Evolutionary conservation across 2,888 invertebrate genomes (phyloP), one percentile per base, ranked within the genome.

Genomic region (Nasonovia ribisnigri): DNA sequence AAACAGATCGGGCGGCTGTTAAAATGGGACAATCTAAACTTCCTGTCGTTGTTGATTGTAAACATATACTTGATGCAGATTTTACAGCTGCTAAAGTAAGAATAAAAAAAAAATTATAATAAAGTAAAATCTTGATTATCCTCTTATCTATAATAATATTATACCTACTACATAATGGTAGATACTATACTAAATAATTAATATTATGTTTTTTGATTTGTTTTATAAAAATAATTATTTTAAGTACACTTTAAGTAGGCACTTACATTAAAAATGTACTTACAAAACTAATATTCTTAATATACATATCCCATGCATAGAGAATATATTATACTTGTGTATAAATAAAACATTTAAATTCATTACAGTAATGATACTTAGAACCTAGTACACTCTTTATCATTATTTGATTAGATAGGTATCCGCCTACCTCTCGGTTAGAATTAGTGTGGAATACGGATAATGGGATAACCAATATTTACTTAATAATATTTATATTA

Each of bases 31-130:
- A 97, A 94, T 96, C 96, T 95, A 97, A 97, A 95, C 96, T 97
- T 95, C 98, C 98, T 0, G 97, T 98, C 1, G 97, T 98, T 16
- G 97, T 98, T 16, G 98, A 98, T 95, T 98, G 98, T 95, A 96
- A 97, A 96, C 97, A 97, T 95, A 97, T 98, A 95, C 94, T 95
- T 96, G 98, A 97, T 77, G 97, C 98, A 0, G 98, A 98, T 96
- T 98, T 98, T 95, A 98, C 98, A 16, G 98, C 98, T 42, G 98
- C 98, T 0, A 98, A 96, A 95, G 96, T 96, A 94, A 94, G 92
- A 24, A 42, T 60, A 24, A 48, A 92, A 92, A 46, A 11, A 90
- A 29, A 60, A 46, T n/a, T n/a, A n/a, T 26, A 88, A 29, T 84
- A 51, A 16, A 88, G 4, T 84, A 90, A 8, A 77, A 20, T 36